Percentiles rank a stretch among this genome's conserved stretches.
phyloP scores from a whole-genome alignment of 2,113 vertebrate genomes.

The Pygoscelis antarcticus region DNA sequence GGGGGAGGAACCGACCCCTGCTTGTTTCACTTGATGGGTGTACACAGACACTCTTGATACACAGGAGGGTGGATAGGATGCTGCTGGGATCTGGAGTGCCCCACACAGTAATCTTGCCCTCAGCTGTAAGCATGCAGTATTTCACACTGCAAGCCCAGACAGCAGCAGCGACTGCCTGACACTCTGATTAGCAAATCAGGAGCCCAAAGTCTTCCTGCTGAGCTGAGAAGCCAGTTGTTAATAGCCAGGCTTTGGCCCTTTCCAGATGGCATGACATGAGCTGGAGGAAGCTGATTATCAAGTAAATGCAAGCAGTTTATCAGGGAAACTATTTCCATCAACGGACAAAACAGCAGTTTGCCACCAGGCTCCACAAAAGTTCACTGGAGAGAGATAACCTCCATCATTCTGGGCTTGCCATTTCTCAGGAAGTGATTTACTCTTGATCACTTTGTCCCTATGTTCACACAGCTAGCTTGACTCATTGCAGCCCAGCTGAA shows the following conservation, averaged over 20 bases:
- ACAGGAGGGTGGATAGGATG: not conserved
- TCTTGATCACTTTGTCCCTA: not conserved
- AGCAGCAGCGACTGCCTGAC: not conserved
- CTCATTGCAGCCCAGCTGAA: not conserved
- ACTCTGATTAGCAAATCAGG: not conserved
- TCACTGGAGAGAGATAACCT: not conserved
- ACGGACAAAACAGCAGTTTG: not conserved
- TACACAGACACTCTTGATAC: not conserved
- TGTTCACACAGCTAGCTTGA: not conserved
- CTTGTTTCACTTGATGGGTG: not conserved
- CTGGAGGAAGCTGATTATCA: not conserved
- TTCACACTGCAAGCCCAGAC: not conserved
- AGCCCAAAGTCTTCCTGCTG: not conserved
- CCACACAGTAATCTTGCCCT: not conserved
- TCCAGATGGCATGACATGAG: not conserved
- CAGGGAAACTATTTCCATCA: not conserved
- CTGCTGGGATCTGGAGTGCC: not conserved
- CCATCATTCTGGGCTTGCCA: not conserved
- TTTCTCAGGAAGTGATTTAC: not conserved
- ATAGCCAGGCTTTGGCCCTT: not conserved
- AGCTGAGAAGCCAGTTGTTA: not conserved
- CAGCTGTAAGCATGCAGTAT: not conserved
- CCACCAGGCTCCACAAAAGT: not conserved
- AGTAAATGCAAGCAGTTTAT: not conserved
- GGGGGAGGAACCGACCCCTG: fast-evolving